Evolutionary conservation across 2,888 invertebrate species (phyloP), one percentile per base, ranked within the genome.

Genomic region (Amitus sp.): DNA sequence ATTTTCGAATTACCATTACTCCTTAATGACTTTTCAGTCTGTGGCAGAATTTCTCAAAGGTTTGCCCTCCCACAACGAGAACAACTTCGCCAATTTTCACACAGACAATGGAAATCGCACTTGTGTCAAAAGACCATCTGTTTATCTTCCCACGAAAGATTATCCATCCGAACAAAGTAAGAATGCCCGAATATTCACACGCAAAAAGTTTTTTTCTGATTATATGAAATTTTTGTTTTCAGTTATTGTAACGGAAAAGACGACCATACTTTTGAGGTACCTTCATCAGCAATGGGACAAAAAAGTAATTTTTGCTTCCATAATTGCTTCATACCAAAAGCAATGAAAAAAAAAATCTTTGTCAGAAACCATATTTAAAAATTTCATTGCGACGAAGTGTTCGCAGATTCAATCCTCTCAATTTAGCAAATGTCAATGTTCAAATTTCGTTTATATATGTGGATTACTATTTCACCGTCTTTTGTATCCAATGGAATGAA

Each of bases 211-310:
- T n/a, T n/a, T n/a, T n/a, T n/a, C n/a, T n/a, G n/a, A n/a, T n/a
- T n/a, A n/a, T n/a, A n/a, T n/a, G n/a, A n/a, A n/a, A n/a, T n/a
- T n/a, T n/a, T n/a, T n/a, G n/a, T n/a, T 88, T 90, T 65, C 86
- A 92, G 94, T 96, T 73, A 97, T 97, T 78, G 96, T 96, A 39
- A 95, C 96, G 78, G 97, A 97, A 83, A 96, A 95, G 84, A 94
- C 95, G 45, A 96, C 95, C 79, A 96, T 97, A 75, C 86, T 97
- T 58, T 84, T 97, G 75, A 89, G 96, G 84, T 97, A 95, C 83
- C 87, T 97, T 66, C 96, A 96, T 74, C 95, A 96, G 76, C 95
- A 95, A 83, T 96, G 95, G 94, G 96, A 96, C 79, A 96, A 95
- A 85, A 94, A 94, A 87, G 89, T 91, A 83, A 66, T 15, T 33